These are phyloP conservation scores for Mystacornis crossleyi DNA, from an alignment of 2,113 vertebrate species.

Conservation along the genomic window DNA sequence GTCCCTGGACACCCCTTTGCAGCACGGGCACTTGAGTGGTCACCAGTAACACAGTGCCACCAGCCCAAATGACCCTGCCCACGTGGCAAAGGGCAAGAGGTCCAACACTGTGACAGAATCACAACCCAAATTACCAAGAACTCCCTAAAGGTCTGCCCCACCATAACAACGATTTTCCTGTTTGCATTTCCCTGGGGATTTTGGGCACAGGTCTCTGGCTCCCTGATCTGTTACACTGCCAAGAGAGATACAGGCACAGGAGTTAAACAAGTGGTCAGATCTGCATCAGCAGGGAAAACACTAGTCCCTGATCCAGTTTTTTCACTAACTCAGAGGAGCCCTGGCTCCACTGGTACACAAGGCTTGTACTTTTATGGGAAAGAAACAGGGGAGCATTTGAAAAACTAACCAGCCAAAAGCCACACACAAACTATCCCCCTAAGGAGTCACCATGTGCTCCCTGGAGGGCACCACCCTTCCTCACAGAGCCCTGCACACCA, in stretches of 20 bases:
- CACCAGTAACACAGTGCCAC: neutral
- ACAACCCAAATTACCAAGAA: neutral
- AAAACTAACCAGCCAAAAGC: neutral
- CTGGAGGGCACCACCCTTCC: neutral
- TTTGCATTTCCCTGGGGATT: neutral
- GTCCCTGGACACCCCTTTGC: neutral
- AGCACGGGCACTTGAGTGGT: neutral
- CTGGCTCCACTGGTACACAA: neutral
- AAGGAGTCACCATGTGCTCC: fast-evolving
- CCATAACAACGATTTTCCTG: neutral
- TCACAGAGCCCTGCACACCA: neutral
- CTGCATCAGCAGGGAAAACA: neutral
- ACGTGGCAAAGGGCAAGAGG: fast-evolving
- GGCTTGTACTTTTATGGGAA: neutral
- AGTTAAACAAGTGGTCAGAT: neutral
- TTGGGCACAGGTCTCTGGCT: neutral
- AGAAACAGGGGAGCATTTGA: neutral
- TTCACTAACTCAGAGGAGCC: neutral
- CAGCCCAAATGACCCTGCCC: neutral
- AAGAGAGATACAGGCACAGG: neutral
- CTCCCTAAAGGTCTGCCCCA: neutral
- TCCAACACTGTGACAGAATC: neutral
- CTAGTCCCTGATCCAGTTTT: neutral
- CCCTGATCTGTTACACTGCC: neutral
- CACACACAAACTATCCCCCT: neutral